Conservation (phyloP, 2,113 vertebrate species). For the Ptychochromis oligacanthus region DNA sequence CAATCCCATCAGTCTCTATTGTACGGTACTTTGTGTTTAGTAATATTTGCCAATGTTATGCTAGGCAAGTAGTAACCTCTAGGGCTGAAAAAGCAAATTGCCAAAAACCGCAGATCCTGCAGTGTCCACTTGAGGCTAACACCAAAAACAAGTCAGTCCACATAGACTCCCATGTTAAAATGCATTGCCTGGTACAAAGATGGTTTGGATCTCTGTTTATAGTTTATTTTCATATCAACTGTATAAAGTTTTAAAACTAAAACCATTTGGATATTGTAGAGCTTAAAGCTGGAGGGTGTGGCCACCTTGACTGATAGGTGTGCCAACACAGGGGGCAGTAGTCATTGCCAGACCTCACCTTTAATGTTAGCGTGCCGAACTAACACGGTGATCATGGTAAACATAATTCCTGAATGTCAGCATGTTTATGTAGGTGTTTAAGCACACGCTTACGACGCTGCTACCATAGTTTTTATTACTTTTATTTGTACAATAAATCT, state of each 20-base stretch:
- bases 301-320: not conserved
- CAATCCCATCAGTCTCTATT: not conserved
- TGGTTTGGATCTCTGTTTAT: not conserved
- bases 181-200: not conserved
- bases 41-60: not conserved
- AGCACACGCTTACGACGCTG: not conserved
- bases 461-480: not conserved
- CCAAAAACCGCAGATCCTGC: not conserved
- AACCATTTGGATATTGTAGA: not conserved
- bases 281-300: not conserved
- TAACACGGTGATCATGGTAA: not conserved
- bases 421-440: not conserved
- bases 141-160: not conserved
- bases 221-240: not conserved
- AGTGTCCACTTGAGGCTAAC: not conserved
- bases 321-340: not conserved
- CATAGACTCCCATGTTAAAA: not conserved
- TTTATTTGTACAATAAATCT: constrained; percentile 4
- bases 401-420: not conserved
- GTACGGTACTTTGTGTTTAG: not conserved
- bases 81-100: not conserved
- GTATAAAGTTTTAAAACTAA: not conserved
- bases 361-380: not conserved
- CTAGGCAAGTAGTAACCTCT: not conserved
- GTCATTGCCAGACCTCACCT: not conserved